These are phyloP conservation scores for Leptinotarsa lineolata DNA, from an alignment of 1,140 invertebrate genomes.

Conservation along the genomic window DNA sequence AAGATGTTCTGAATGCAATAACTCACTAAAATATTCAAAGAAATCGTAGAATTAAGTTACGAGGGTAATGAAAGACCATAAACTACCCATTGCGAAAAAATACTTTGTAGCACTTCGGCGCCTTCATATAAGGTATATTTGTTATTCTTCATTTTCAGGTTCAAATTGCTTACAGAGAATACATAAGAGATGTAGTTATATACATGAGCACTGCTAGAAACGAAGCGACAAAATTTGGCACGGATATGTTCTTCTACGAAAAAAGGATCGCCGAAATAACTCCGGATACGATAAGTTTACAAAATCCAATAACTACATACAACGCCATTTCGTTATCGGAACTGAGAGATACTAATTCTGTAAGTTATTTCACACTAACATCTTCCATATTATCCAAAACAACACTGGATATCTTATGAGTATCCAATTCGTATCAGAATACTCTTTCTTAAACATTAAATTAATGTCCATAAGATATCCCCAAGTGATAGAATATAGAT, in stretches of 20 bases:
- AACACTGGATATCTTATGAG: too few relatives aligned
- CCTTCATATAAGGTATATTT: too few relatives aligned
- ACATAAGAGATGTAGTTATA: slow-evolving; percentile 61
- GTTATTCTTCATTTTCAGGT: slow-evolving; percentile 51
- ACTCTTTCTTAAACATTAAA: too few relatives aligned
- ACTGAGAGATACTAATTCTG: slow-evolving; percentile 55
- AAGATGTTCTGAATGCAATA: too few relatives aligned
- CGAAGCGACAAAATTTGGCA: slow-evolving; percentile 60
- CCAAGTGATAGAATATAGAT: too few relatives aligned
- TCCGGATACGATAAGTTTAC: slow-evolving; percentile 50
- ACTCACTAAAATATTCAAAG: too few relatives aligned
- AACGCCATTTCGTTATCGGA: slow-evolving; percentile 56
- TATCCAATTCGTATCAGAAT: too few relatives aligned
- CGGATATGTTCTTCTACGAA: slow-evolving; percentile 66
- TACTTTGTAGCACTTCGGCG: too few relatives aligned
- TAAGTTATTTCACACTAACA: slow-evolving; percentile 48
- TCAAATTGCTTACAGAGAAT: slow-evolving; percentile 61
- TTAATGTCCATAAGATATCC: too few relatives aligned
- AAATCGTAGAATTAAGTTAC: too few relatives aligned
- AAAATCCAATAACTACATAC: slow-evolving; percentile 54
- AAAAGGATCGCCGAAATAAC: slow-evolving; percentile 64
- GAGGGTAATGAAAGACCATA: too few relatives aligned
- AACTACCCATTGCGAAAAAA: too few relatives aligned
- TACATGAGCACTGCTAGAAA: slow-evolving; percentile 57
- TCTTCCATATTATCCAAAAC: not conserved